A percentile compares a stretch with the other conserved stretches of the same genome.
phyloP scores from a whole-genome alignment of 2,888 invertebrate species.

The Pocota personata region DNA sequence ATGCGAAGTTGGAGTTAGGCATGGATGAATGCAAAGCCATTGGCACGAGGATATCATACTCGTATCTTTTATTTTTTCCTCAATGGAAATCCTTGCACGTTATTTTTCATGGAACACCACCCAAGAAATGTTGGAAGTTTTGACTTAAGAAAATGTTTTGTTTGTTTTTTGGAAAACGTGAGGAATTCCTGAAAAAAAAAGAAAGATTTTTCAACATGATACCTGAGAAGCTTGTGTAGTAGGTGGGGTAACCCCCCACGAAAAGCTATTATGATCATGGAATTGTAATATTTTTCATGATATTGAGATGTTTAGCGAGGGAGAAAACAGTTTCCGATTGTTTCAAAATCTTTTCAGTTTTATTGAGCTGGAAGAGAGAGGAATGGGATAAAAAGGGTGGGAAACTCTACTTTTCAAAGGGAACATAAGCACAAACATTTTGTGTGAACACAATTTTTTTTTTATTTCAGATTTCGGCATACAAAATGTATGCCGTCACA shows the following conservation, averaged over 20 bases:
- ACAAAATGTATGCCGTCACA: no score
- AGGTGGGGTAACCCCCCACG: not conserved
- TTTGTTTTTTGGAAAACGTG: slow-evolving; percentile 52
- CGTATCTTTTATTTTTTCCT: slow-evolving; percentile 7
- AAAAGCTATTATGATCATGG: slow-evolving; percentile 11
- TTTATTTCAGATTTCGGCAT: no score
- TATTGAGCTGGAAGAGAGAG: not conserved
- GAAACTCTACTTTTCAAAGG: no score
- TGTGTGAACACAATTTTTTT: no score
- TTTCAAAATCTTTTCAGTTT: not conserved
- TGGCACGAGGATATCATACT: slow-evolving; percentile 55
- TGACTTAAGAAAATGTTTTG: slow-evolving; percentile 51
- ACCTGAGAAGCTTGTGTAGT: slow-evolving; percentile 8
- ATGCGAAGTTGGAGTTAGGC: slow-evolving; percentile 29
- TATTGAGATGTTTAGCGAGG: slow-evolving; percentile 2
- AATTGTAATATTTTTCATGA: slow-evolving; percentile 20
- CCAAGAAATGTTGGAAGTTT: slow-evolving; percentile 27
- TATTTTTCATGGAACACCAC: slow-evolving; percentile 53
- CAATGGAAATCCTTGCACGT: slow-evolving; percentile 46
- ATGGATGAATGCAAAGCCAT: slow-evolving; percentile 62
- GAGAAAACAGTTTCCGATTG: not conserved
- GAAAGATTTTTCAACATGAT: slow-evolving; percentile 51
- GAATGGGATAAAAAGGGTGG: no score
- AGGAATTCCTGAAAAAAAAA: slow-evolving; percentile 40
- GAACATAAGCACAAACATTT: no score